Evolutionary conservation across 2,113 vertebrate genomes (phyloP).

Genomic region (Paradisaea rubra): DNA sequence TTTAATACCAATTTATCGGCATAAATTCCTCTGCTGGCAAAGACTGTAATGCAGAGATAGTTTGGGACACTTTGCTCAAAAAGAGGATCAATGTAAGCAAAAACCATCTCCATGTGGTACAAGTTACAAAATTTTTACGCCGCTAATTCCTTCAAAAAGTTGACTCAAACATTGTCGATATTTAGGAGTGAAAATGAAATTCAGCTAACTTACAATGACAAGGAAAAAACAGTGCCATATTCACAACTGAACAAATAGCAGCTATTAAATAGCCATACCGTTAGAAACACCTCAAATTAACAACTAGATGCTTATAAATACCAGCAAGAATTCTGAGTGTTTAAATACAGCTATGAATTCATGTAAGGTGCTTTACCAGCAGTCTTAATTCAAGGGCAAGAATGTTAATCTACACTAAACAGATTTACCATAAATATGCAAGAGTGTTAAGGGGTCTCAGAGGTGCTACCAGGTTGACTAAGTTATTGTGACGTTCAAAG

Average conservation of each 20-base stretch:
- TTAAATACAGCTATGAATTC: neutral
- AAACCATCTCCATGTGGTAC: neutral
- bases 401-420: conserved; percentile 17
- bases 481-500: neutral
- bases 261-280: neutral
- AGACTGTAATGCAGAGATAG: neutral
- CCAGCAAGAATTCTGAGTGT: neutral
- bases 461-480: neutral
- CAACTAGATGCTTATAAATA: neutral
- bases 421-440: conserved; percentile 10
- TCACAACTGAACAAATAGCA: neutral
- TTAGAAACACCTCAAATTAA: neutral
- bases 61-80: neutral
- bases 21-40: neutral
- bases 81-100: neutral
- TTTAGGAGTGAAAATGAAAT: neutral
- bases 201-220: neutral
- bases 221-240: neutral
- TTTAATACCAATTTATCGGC: neutral
- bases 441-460: neutral
- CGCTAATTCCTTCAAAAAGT: neutral
- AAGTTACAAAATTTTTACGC: neutral
- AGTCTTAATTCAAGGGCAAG: conserved; percentile 17
- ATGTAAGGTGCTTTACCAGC: neutral
- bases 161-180: neutral